Base-by-base conservation (phyloP, 2,888 invertebrate species). In the Trilocha varians region DNA sequence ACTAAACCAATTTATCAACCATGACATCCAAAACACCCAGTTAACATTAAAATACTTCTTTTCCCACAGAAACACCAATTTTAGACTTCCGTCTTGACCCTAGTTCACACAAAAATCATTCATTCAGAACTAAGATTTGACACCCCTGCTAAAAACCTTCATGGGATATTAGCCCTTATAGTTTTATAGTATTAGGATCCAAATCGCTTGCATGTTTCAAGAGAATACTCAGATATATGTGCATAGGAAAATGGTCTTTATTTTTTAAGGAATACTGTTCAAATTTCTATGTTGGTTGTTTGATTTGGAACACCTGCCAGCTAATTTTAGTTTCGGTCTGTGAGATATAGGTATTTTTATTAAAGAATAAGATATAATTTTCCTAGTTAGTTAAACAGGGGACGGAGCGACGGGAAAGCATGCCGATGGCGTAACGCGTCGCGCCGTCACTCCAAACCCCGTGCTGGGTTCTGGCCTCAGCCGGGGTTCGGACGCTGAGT, bases 31-130 rank as follows among this genome's bases (percentile, higher is more conserved):
- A 5, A 25, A 25, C 11, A 25, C 25, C 6, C 11, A 25, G 8
- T 11, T 5, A 25, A 25, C 6, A 25, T 11, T 9, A 25, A 3
- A 25, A 9, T 25, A 18, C 18, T 6, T 25, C 11, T 2, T 25
- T 25, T 25, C 25, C 25, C 25, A 25, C 25, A 25, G 25, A 25
- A 25, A 25, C 6, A 25, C 25, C 11, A 25, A 25, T 25, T 25
- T 4, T 11, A 25, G 25, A 34, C 34, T 39, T 39, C 39, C 39
- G 39, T 13, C 13, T 52, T 53, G 57, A 62, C 67, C 60, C 59
- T 49, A 52, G 44, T 70, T 75, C 75, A 53, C 75, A 75, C 75
- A 64, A 40, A 45, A 66, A 46, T 36, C 59, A 60, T 40, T 59
- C 53, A 49, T 44, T 64, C 57, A 70, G 73, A 74, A 75, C 73